Evolutionary conservation across 2,113 vertebrate species (phyloP), one percentile per base, ranked within the genome.

Genomic region (Promerops cafer): DNA sequence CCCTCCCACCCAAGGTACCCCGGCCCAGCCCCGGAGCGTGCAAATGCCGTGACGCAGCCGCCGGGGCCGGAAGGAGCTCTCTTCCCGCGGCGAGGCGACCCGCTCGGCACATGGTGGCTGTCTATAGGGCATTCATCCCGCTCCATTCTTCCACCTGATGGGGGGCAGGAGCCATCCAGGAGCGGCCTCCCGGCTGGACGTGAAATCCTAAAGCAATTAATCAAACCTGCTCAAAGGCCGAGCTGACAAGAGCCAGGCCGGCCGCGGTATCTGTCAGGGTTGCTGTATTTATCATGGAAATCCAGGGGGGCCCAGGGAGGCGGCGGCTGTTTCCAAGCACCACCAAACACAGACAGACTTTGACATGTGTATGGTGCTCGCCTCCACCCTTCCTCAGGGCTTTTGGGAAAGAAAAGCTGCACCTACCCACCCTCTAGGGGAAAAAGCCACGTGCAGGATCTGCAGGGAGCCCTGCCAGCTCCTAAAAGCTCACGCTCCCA

Each of bases 171-270:
- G 94, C 11, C 59, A 89, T 92, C 95, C 96, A 94, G 97, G 97
- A 94, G 94, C 8, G 74, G 97, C 96, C 97, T 96, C 97, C 96
- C 94, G 96, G 98, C 99, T 98, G 98, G 98, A 98, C 54, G 98
- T 98, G 98, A 98, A 98, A 99, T 99, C 96, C 98, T 99, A 99
- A 99, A 99, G 99, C 98, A 99, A 99, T 99, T 99, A 99, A 99
- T 99, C 99, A 99, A 98, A 95, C 80, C 81, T 88, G 96, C 98
- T 98, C 98, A 99, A 99, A 99, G 98, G 98, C 97, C 44, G 78
- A 92, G 97, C 97, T 99, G 99, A 99, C 99, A 99, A 98, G 98
- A 96, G 98, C 98, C 98, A 96, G 98, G 98, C 98, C 91, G 93
- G 98, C 97, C 97, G 66, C 95, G 89, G 98, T 98, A 93, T 97